A percentile compares a stretch with the other conserved stretches of the same genome.
These are phyloP conservation scores for Taurulus bubalis DNA, from an alignment of 2,113 vertebrate genomes.

Conservation along the genomic window DNA sequence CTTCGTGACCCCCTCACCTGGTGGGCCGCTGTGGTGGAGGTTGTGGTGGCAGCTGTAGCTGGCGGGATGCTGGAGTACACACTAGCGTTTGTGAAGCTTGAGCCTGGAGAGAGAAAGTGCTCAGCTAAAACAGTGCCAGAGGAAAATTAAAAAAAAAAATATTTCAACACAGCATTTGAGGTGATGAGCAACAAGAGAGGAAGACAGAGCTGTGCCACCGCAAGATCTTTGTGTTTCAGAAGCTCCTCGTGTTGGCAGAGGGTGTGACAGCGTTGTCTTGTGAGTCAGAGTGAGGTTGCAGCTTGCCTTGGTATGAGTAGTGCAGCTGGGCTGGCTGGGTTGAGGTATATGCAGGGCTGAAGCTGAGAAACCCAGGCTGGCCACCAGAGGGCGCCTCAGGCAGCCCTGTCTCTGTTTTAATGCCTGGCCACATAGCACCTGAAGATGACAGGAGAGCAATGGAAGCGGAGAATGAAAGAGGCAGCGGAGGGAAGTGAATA, in stretches of 20 bases:
- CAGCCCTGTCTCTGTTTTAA: constrained; percentile 97
- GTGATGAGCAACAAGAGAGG: neutral
- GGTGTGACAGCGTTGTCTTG: constrained; percentile 38
- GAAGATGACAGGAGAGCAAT: constrained; percentile 75
- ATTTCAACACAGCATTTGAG: neutral
- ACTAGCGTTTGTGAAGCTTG: constrained; percentile 86
- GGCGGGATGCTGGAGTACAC: constrained; percentile 84
- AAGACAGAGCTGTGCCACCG: constrained; percentile 24
- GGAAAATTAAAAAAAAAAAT: neutral
- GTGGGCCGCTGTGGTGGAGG: constrained; percentile 64
- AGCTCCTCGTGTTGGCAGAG: constrained; percentile 20
- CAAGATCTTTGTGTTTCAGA: neutral
- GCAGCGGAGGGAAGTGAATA: constrained; percentile 29
- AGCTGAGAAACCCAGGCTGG: constrained; percentile 97
- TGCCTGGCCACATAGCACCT: constrained; percentile 99
- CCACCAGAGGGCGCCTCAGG: constrained; percentile 95
- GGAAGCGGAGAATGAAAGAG: constrained; percentile 67
- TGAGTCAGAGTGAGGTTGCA: constrained; percentile 56
- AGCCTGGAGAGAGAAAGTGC: constrained; percentile 67
- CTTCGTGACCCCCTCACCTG: constrained; percentile 47
- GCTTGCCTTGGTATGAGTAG: constrained; percentile 98
- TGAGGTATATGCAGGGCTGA: constrained; percentile 96
- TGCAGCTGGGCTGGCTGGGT: constrained; percentile 93
- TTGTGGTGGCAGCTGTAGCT: constrained; percentile 73
- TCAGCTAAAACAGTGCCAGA: neutral